Conservation (phyloP, 2,797 vertebrate genomes). For the Carcharodon carcharias region DNA sequence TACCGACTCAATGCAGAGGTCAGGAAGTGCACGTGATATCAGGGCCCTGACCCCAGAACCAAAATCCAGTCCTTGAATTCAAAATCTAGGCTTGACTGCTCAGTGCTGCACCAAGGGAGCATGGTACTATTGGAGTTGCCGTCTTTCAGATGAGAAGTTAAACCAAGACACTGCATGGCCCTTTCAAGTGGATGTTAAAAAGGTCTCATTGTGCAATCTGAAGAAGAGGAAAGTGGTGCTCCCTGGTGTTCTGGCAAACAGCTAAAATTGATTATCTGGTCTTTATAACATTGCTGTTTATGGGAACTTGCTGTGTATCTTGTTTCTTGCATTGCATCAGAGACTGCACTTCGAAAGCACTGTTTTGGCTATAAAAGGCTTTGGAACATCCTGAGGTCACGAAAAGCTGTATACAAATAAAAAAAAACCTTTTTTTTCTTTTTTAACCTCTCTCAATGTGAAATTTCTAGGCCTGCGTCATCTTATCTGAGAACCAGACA, state of each 20-base stretch:
- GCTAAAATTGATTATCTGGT: background rate
- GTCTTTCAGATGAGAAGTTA: background rate
- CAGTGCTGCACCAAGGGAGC: background rate
- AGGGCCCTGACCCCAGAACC: no score
- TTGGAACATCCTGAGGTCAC: background rate
- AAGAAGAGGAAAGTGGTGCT: background rate
- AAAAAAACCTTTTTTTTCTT: background rate
- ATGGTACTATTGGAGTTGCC: background rate
- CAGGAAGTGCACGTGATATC: background rate
- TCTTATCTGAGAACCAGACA: background rate
- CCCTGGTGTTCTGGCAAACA: background rate
- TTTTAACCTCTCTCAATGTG: background rate
- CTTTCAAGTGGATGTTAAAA: background rate
- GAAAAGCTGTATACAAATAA: background rate
- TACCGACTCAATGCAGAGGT: background rate
- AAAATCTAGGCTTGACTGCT: background rate
- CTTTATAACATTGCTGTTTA: background rate
- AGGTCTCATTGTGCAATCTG: background rate
- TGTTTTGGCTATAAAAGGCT: background rate
- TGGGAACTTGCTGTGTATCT: background rate
- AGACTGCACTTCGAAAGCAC: background rate
- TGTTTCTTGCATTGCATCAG: background rate
- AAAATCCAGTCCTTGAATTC: background rate
- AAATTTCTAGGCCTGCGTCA: background rate
- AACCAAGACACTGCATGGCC: background rate